Evolutionary conservation across 2,888 invertebrate genomes (phyloP).

Genomic region (Liodrosophila aerea): DNA sequence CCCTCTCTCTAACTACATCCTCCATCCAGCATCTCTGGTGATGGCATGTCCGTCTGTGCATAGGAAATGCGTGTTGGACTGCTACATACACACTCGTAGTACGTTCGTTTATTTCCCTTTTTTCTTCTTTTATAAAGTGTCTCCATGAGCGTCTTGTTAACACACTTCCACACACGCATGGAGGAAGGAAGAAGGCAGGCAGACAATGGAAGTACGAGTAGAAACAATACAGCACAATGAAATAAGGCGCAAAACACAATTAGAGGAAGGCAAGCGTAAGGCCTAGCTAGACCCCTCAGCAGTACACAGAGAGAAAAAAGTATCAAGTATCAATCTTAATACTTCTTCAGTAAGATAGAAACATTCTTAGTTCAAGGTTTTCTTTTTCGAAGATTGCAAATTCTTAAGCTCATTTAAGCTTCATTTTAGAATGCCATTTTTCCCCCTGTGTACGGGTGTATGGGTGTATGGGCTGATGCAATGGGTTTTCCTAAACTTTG

Average conservation of each 20-base stretch:
- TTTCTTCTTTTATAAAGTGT: slow-evolving; percentile 55
- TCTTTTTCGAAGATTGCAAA: too few species aligned
- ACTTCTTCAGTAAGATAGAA: too few species aligned
- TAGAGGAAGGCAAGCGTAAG: slow-evolving; percentile 29
- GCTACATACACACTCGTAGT: too few species aligned
- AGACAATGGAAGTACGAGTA: slow-evolving; percentile 25
- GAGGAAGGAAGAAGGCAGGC: slow-evolving; percentile 11
- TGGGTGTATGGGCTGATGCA: slow-evolving; percentile 2
- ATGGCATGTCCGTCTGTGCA: slow-evolving; percentile 1
- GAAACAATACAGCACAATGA: slow-evolving; percentile 45
- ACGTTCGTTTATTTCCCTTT: too few species aligned
- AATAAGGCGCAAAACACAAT: slow-evolving; percentile 50
- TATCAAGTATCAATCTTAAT: too few species aligned
- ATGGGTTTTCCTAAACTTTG: slow-evolving; percentile 18
- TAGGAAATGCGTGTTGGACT: slow-evolving; percentile 18
- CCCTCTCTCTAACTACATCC: not conserved
- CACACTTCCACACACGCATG: slow-evolving; percentile 57
- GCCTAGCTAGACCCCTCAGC: too few species aligned
- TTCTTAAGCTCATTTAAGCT: too few species aligned
- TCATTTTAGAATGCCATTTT: too few species aligned
- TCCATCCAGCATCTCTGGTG: not conserved
- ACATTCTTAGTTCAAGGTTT: too few species aligned
- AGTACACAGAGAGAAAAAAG: too few species aligned
- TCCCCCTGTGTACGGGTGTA: too few species aligned
- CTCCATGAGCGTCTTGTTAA: slow-evolving; percentile 70